Evolutionary conservation across 2,113 vertebrate species (phyloP).

Genomic region (Rhineura floridana): DNA sequence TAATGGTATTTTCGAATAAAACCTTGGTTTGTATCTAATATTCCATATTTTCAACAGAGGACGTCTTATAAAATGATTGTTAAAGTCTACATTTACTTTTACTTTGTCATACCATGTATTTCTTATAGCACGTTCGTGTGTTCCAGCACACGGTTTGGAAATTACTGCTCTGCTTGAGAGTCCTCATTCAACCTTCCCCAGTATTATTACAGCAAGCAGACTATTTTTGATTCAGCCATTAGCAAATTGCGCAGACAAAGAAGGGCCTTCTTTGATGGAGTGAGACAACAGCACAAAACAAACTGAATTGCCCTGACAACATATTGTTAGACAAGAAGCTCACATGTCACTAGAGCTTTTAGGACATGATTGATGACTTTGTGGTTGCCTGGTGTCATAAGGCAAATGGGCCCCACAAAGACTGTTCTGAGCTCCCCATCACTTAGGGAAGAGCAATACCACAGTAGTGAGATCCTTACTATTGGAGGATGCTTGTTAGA

Average conservation of each 20-base stretch:
- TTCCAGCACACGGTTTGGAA: background rate
- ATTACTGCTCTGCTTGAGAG: background rate
- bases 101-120: no score
- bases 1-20: no score
- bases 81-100: no score
- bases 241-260: slow-evolving; percentile 63
- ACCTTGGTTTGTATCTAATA: no score
- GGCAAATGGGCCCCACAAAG: background rate
- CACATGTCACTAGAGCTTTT: slow-evolving; percentile 60
- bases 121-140: background rate
- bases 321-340: slow-evolving; percentile 60
- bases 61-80: no score
- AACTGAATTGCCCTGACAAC: slow-evolving; percentile 68
- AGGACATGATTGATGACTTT: slow-evolving; percentile 65
- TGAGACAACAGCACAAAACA: slow-evolving; percentile 61
- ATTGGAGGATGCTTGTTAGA: background rate
- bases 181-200: slow-evolving; percentile 56
- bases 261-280: slow-evolving; percentile 57
- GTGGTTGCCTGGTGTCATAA: slow-evolving; percentile 54
- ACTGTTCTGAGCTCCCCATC: background rate
- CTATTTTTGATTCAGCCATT: slow-evolving; percentile 57
- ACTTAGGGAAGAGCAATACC: background rate
- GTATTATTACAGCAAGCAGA: slow-evolving; percentile 62
- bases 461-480: background rate
- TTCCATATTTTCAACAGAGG: no score